Conservation (phyloP, 2,888 invertebrate species). For the Drosophila pseudotakahashii region DNA sequence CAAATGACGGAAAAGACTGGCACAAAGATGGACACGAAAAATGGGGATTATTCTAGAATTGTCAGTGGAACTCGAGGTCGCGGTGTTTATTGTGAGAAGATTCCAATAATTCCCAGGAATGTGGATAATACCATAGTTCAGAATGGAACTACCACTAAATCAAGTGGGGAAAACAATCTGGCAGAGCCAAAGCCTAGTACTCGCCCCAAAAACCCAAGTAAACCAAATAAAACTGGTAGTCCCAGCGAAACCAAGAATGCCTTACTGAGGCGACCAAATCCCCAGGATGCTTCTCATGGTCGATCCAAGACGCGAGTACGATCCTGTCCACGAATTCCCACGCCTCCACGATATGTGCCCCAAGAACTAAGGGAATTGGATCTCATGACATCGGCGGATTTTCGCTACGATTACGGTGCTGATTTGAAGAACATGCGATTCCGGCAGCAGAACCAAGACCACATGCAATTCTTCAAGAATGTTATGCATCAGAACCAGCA, state of each 20-base stretch:
- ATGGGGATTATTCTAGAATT: not conserved
- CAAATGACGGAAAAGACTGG: not conserved
- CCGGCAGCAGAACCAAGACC: constrained; percentile 55
- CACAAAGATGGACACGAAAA: not conserved
- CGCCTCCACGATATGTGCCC: constrained; percentile 44
- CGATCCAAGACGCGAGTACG: not conserved
- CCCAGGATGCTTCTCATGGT: not conserved
- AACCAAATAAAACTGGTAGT: not conserved
- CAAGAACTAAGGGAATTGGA: constrained; percentile 57
- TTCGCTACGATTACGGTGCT: constrained; percentile 69
- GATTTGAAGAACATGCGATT: constrained; percentile 65
- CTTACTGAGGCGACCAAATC: not conserved
- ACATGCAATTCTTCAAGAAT: constrained; percentile 62
- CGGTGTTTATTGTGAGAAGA: not conserved
- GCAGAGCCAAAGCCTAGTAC: not conserved
- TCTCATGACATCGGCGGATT: constrained; percentile 77
- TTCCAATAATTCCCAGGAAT: not conserved
- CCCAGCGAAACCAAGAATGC: not conserved
- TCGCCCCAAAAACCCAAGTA: not conserved
- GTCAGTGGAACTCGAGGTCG: constrained; percentile 7
- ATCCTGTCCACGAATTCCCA: constrained; percentile 15
- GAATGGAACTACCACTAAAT: not conserved
- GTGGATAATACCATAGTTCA: not conserved
- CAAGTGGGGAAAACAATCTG: not conserved
- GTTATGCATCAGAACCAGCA: constrained; percentile 75